These are phyloP conservation scores for Clitarchus hookeri DNA, from an alignment of 2,888 invertebrate species.

Conservation along the genomic window DNA sequence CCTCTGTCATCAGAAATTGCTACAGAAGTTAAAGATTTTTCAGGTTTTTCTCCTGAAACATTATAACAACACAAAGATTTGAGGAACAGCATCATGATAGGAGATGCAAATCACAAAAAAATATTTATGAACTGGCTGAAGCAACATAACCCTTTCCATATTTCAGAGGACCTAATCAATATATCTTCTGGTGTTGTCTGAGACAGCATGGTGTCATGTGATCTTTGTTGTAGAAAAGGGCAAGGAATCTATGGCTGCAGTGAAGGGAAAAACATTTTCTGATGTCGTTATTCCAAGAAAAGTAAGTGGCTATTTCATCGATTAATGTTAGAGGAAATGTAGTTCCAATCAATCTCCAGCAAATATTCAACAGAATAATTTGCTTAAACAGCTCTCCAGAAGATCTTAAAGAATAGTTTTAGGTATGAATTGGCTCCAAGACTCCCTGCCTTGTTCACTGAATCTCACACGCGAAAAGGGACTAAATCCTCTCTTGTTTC, in stretches of 20 bases:
- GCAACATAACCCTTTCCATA: not conserved
- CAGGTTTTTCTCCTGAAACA: not conserved
- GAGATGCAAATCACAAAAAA: not conserved
- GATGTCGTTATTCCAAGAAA: not conserved
- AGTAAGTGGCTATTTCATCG: not conserved
- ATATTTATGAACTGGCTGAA: not conserved
- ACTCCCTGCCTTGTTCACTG: not conserved
- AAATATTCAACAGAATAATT: not conserved
- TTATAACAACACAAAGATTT: not conserved
- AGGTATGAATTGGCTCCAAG: not conserved
- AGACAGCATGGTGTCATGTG: not conserved
- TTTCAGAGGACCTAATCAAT: not conserved
- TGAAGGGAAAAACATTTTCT: not conserved
- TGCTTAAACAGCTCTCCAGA: not conserved
- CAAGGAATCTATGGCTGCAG: not conserved
- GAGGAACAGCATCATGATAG: not conserved
- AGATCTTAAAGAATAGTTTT: not conserved
- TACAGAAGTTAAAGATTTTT: slow-evolving; percentile 3
- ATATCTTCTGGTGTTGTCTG: not conserved
- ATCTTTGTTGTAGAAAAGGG: slow-evolving; percentile 15
- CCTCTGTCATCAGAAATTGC: not conserved
- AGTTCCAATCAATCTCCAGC: not conserved
- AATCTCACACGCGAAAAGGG: not conserved
- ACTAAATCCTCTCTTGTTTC: not conserved
- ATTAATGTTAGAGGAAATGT: not conserved